Base-by-base conservation (phyloP, 2,113 vertebrate genomes). In the Clinocottus analis region DNA sequence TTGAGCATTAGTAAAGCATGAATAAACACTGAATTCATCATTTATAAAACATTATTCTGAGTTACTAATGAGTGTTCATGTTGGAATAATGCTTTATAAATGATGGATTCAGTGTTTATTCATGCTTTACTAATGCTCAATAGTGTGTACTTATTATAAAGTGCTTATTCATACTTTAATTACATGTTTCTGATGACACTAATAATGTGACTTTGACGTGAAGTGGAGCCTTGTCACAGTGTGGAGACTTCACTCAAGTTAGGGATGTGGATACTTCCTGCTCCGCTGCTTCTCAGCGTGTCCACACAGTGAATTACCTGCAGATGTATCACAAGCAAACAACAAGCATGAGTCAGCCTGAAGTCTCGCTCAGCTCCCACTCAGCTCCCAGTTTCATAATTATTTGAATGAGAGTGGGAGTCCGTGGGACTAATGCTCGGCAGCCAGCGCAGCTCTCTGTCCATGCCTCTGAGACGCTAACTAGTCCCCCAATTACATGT, bases 401-500 rank as follows among this genome's bases (percentile, higher is more conserved):
- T 92, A 90, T 90, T 87, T 88, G 87, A 88, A 87, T 51, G 45
- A 83, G 70, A 76, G 82, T 64, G 75, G 80, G 76, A 77, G 84
- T 86, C 80, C 53, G 25, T 16, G 64, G 62, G 72, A 81, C 85
- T 62, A 58, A 49, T 51, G 75, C 58, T 17, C 19, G 7, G 66
- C 43, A 77, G 64, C 64, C 82, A 47, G 27, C 67, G 7, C 60
- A 59, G 61, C 53, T 70, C 58, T 76, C 64, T 27, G 45, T 65
- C 72, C 13, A 21, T 17, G 74, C 47, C 60, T 73, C 47, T 23
- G 45, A 71, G 74, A 66, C 51, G 56, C 56, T 83, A 91, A 77
- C 87, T 83, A 87, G 87, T 82, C 51, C 25, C 61, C 91, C 85
- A 91, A 91, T 92, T 92, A 92, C 80, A 72, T 72, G 64, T 82